These are phyloP conservation scores for Oreochromis aureus DNA, from an alignment of 2,113 vertebrate genomes.

Conservation along the genomic window DNA sequence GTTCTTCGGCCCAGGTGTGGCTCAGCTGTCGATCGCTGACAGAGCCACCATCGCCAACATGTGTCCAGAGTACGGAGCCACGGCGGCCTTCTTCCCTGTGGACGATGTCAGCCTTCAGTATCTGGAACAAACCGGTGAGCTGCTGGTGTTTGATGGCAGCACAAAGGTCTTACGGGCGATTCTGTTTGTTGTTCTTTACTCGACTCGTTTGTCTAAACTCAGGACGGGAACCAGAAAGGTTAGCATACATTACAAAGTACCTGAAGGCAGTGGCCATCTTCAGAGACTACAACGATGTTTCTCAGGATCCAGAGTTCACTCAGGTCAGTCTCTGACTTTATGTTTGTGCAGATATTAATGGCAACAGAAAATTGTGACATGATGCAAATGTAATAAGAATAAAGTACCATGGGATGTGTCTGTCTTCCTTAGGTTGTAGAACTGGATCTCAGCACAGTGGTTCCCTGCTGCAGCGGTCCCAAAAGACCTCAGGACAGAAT, in stretches of 20 bases:
- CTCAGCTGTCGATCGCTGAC: slow-evolving; percentile 93
- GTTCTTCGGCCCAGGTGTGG: slow-evolving; percentile 92
- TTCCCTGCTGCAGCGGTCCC: slow-evolving; percentile 94
- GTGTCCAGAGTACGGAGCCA: slow-evolving; percentile 97
- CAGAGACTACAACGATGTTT: slow-evolving; percentile 81
- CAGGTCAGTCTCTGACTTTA: slow-evolving; percentile 64
- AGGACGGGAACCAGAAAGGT: slow-evolving; percentile 85
- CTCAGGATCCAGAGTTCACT: slow-evolving; percentile 90
- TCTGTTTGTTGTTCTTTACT: background rate
- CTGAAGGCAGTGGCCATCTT: slow-evolving; percentile 87
- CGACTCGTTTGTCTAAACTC: background rate
- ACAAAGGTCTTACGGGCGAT: fast-evolving
- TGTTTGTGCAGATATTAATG: background rate
- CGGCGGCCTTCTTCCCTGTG: slow-evolving; percentile 93
- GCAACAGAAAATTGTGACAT: background rate
- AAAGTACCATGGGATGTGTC: background rate
- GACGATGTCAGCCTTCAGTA: slow-evolving; percentile 88
- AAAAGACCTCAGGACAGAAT: slow-evolving; percentile 96
- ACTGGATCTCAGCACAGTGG: slow-evolving; percentile 84
- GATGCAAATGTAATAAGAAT: background rate
- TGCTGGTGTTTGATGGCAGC: background rate
- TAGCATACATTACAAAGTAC: slow-evolving; percentile 78
- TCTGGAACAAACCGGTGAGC: slow-evolving; percentile 87
- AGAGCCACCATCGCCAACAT: slow-evolving; percentile 97
- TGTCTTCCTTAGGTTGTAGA: slow-evolving; percentile 48